Evolutionary conservation across 2,797 vertebrate species (phyloP).

Genomic region (Meriones psammophilus): DNA sequence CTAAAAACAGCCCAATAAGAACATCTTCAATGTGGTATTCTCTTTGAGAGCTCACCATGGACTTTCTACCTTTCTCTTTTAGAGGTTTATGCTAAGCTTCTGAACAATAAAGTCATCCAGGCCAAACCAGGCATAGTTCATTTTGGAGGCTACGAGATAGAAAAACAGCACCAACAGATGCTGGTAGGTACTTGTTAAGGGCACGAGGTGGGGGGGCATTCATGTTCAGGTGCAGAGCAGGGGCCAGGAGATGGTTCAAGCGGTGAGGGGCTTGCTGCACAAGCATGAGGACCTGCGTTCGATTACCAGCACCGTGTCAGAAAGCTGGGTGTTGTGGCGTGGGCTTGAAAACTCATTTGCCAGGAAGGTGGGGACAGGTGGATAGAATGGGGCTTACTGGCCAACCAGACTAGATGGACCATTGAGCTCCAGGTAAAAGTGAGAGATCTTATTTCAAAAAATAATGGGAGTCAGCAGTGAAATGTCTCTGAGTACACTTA

Average conservation of each 20-base stretch:
- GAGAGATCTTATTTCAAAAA: not conserved
- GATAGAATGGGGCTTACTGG: not conserved
- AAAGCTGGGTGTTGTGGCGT: not conserved
- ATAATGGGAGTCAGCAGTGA: rapidly evolving
- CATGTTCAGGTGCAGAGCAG: not conserved
- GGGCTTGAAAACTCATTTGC: not conserved
- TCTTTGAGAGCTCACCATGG: constrained; percentile 33
- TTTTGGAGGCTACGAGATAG: constrained; percentile 94
- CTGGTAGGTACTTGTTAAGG: constrained; percentile 90
- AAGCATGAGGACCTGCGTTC: not conserved
- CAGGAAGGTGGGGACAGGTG: not conserved
- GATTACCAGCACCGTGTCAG: not conserved
- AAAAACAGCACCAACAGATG: constrained; percentile 90
- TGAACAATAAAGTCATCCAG: constrained; percentile 90
- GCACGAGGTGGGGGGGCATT: constrained; percentile 22
- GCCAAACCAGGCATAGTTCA: constrained; percentile 94
- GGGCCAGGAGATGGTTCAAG: not conserved
- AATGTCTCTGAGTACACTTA: not conserved
- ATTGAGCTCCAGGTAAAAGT: not conserved
- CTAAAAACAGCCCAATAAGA: not conserved
- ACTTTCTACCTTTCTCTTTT: constrained; percentile 63
- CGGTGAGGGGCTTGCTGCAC: not conserved
- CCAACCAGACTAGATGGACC: no score
- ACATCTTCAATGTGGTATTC: constrained; percentile 3
- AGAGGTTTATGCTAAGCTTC: constrained; percentile 92